Evolutionary conservation across 2,888 invertebrate genomes (phyloP), one percentile per base, ranked within the genome.

Genomic region (Athetis lepigone): DNA sequence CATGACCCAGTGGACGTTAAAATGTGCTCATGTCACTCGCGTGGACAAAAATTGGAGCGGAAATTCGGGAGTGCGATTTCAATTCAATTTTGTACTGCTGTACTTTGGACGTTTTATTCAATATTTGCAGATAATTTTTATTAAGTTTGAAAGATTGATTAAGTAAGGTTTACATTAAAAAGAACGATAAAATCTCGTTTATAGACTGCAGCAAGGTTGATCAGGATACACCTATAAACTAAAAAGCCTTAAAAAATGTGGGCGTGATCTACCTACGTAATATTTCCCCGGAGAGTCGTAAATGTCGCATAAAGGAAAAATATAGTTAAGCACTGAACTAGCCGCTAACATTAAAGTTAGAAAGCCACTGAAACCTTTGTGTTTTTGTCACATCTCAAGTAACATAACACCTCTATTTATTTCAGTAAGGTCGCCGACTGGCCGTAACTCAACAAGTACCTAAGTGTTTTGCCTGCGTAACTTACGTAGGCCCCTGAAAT

Each of bases 1-100:
- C 77, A 70, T 69, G 43, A 46, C 56, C 61, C 36, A 37, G 9
- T 50, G 49, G 58, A 68, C 75, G 56, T 72, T 84, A 85, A 84
- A 84, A 82, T 80, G 77, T 79, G 42, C 68, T 71, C 33, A 51
- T 54, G 68, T 19, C 50, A 55, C 37, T 40, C 25, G n/a, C 7
- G n/a, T 19, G 23, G 29, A 18, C 23, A 77, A 70, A 73, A 65
- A 65, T 37, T 18, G 36, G 9, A 4, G 3, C 11, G 3, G 16
- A 27, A 65, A 64, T 46, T 19, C 33, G 0, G 33, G 8, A 50
- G 18, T 2, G 3, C 7, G 3, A 36, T 63, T 62, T 43, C 4
- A 16, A 0, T 33, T 8, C 11, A 11, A 7, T 27, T 27, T 27
- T 29, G 9, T 9, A 1, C 11, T 29, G 9, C 27, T 27, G 6